Conservation (phyloP, 2,888 invertebrate species). For the Drosophila mimetica region DNA sequence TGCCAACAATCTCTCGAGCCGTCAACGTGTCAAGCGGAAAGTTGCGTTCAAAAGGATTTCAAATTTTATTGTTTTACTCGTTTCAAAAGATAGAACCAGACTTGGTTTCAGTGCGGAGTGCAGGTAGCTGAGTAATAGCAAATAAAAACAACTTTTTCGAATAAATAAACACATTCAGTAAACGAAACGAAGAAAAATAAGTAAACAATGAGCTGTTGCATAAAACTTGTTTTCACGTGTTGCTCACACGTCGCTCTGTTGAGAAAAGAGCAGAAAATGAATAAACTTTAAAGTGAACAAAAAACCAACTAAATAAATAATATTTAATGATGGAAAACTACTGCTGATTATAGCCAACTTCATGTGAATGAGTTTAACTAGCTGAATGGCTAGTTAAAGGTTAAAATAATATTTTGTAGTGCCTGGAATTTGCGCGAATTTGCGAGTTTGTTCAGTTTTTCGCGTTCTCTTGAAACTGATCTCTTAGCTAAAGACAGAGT, state of each 20-base stretch:
- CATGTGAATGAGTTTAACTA: slow-evolving; percentile 27
- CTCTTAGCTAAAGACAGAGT: slow-evolving; percentile 5
- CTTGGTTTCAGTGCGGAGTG: slow-evolving; percentile 46
- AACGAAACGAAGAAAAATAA: slow-evolving; percentile 28
- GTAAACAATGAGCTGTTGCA: slow-evolving; percentile 59
- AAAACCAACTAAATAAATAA: slow-evolving; percentile 28
- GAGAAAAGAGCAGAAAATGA: slow-evolving; percentile 33
- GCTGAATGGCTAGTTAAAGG: background rate
- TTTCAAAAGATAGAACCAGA: slow-evolving; percentile 9
- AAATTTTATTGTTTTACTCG: slow-evolving; percentile 30
- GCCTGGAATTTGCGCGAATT: slow-evolving; percentile 40
- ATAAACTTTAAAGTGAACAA: slow-evolving; percentile 28
- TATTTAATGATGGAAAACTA: slow-evolving; percentile 14
- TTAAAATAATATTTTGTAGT: slow-evolving; percentile 12
- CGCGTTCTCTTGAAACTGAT: slow-evolving; percentile 12
- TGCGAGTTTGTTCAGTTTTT: slow-evolving; percentile 24
- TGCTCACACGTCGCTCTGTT: slow-evolving; percentile 34
- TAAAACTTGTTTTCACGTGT: slow-evolving; percentile 75
- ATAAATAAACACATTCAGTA: slow-evolving; percentile 8
- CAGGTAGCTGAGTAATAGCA: slow-evolving; percentile 27
- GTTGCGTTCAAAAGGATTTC: slow-evolving; percentile 7
- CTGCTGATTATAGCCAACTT: slow-evolving; percentile 47
- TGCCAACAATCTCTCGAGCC: slow-evolving; percentile 63
- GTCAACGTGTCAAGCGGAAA: slow-evolving; percentile 66
- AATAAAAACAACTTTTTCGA: slow-evolving; percentile 18